These are phyloP conservation scores for Metallyticus violacea DNA, from an alignment of 2,888 invertebrate species.

Conservation along the genomic window DNA sequence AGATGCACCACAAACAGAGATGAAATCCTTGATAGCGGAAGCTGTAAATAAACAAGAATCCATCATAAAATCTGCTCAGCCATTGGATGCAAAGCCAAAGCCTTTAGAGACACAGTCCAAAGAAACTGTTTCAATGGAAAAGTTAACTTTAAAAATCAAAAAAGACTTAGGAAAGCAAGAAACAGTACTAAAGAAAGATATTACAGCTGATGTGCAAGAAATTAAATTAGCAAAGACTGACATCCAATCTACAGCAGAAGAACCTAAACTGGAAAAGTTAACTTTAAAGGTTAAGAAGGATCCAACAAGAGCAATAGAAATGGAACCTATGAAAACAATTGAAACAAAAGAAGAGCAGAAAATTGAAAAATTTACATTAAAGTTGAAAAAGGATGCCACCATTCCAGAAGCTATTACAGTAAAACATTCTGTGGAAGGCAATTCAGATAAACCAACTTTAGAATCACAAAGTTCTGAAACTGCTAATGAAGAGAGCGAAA, in stretches of 20 bases:
- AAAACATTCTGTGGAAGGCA: background rate
- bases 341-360: slow-evolving; percentile 29
- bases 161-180: slow-evolving; percentile 14
- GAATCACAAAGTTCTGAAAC: slow-evolving; percentile 29
- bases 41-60: background rate
- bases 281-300: slow-evolving; percentile 29
- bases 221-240: background rate
- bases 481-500: slow-evolving; percentile 42
- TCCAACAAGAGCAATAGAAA: background rate
- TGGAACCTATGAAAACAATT: slow-evolving; percentile 20
- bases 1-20: slow-evolving; percentile 11
- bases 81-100: background rate
- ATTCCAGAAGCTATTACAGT: slow-evolving; percentile 21
- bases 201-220: background rate
- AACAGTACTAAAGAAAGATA: background rate
- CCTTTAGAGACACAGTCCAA: background rate
- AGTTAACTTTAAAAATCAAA: slow-evolving; percentile 29
- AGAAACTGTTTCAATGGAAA: slow-evolving; percentile 22
- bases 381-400: slow-evolving; percentile 28
- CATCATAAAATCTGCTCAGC: background rate
- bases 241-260: background rate
- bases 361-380: slow-evolving; percentile 39
- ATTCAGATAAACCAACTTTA: background rate
- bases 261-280: slow-evolving; percentile 30
- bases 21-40: background rate